phyloP scores from a whole-genome alignment of 2,888 invertebrate species.

The Cenopis cana region DNA sequence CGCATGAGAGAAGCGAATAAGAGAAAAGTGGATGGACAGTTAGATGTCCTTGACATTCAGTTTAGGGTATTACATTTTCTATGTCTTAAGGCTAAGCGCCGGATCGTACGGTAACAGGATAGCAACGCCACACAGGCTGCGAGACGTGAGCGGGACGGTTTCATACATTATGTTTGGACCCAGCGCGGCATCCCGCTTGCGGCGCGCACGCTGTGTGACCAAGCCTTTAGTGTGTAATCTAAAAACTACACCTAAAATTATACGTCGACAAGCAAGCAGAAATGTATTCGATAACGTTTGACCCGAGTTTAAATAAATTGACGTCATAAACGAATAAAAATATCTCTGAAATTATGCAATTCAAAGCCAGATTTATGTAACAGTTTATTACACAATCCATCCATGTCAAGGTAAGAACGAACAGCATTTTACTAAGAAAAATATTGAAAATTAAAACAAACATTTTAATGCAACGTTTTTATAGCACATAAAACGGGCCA shows the following conservation, averaged over 20 bases:
- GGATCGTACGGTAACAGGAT: too few relatives aligned
- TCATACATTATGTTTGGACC: too few relatives aligned
- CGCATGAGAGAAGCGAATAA: not conserved
- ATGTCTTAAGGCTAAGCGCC: too few relatives aligned
- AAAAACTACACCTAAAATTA: not conserved
- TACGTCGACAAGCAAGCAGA: not conserved
- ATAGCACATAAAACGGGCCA: slow-evolving; percentile 31
- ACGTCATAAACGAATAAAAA: slow-evolving; percentile 14
- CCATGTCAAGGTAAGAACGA: slow-evolving; percentile 41
- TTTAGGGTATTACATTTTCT: too few relatives aligned
- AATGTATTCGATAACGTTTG: not conserved
- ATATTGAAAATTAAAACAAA: slow-evolving; percentile 36
- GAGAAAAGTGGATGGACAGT: too few relatives aligned
- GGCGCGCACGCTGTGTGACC: too few relatives aligned
- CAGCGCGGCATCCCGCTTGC: too few relatives aligned
- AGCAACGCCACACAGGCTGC: too few relatives aligned
- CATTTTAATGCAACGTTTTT: slow-evolving; percentile 41
- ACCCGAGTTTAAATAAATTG: slow-evolving; percentile 12
- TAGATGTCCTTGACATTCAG: not conserved
- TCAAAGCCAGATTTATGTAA: slow-evolving; percentile 9
- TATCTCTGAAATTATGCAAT: slow-evolving; percentile 24
- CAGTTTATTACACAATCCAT: slow-evolving; percentile 39
- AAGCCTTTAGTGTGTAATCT: not conserved
- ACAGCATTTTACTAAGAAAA: slow-evolving; percentile 38
- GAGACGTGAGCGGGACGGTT: too few relatives aligned